Evolutionary conservation across 2,797 vertebrate genomes (phyloP), one percentile per base, ranked within the genome.

Genomic region (Enteromius paludinosus): DNA sequence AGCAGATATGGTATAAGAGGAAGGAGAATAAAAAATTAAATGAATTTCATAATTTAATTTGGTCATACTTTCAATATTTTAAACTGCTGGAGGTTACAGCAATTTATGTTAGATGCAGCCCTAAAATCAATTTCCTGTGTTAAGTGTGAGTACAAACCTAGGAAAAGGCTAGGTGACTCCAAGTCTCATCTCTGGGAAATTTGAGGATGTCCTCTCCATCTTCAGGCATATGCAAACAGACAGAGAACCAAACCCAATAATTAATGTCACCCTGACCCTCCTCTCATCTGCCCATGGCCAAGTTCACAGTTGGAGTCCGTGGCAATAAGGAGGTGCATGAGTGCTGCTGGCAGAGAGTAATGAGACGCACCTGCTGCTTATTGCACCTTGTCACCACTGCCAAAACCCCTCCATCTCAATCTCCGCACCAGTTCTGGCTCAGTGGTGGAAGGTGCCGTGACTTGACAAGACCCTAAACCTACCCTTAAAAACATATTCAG

Each of bases 281-380:
- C 45, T 49, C 30, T 78, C 61, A 52, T 20, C n/a, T 35, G 62
- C 62, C 62, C 76, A 66, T 49, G 62, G 41, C 62, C 62, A 77
- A 43, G 41, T 59, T 47, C 74, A 76, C 74, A 76, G 45, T 61
- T 49, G 75, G 62, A 52, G 62, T 35, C 3, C 8, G 5, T 54
- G 62, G 45, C 30, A 54, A 66, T 17, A 45, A 35, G 76, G 8
- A 52, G 45, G 76, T 35, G 45, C 20, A 52, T 66, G 76, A 65
- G 30, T 5, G 12, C 30, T 65, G 20, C 43, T 66, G 45, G 62
- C 76, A 66, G 7, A n/a, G 43, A 41, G 59, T 38, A 81, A 81
- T 81, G 59, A 74, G 43, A 64, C 3, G 1, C 68, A 73, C 70
- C 30, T 64, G 69, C 70, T 65, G 65, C 49, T 70, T 81, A 65